Base-by-base conservation (phyloP, 92 coral and sea anemone species). In the Palythoa heliodiscus region DNA sequence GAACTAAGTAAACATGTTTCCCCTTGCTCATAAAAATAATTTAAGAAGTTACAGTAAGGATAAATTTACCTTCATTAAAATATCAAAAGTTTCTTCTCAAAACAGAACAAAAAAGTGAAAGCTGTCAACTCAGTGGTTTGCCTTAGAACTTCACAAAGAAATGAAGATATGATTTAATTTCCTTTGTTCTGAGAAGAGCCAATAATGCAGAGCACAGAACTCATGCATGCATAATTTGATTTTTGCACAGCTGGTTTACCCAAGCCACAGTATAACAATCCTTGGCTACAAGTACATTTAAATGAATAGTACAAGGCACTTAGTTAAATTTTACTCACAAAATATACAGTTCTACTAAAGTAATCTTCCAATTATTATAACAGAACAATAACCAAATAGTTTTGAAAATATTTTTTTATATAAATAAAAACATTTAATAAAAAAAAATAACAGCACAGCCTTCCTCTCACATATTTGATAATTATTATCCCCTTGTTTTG, bases 151-250 rank as follows among this genome's bases (percentile, higher is more conserved):
- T n/a, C 10, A 19, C 20, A 63, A 63, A 19, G 6, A 60, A 60
- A 25, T 52, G 16, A n/a, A 53, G 20, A 53, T 4, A 76, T 16
- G 71, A 39, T 39, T 74, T 40, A 48, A 78, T 38, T 78, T 58
- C 70, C 58, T 66, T 16, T 64, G 83, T 63, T 14, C n/a, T 35
- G 50, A 17, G 20, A 3, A 19, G 43, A 67, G 20, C 39, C 22
- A n/a, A 67, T 39, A 80, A 4, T 80, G 84, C 47, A 35, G 47
- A 61, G 40, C 29, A 66, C 40, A 80, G 16, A 80, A 40, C 84
- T 47, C 63, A 43, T 80, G 70, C 75, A 80, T 67, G 84, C 84
- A 80, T 80, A 80, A 80, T 80, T 66, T 50, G 43, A 22, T 52
- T 80, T 25, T 20, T 23, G 1, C 24, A 17, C 84, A 80, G 84